A percentile compares a stretch with the other conserved stretches of the same genome.
phyloP scores from a whole-genome alignment of 2,797 vertebrate species.

The Chelonia mydas region DNA sequence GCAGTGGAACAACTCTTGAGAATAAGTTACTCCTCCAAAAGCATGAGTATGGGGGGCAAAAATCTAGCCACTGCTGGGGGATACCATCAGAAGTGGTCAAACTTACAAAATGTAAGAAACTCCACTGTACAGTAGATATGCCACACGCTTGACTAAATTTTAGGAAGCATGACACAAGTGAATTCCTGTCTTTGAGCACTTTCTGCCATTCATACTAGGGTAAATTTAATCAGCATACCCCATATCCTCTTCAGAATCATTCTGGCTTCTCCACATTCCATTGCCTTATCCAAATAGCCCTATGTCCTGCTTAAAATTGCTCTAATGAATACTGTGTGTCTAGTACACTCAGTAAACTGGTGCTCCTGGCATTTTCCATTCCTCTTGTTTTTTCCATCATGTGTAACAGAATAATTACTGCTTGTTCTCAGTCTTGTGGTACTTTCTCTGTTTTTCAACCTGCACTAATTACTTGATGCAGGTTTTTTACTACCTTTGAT shows the following conservation, averaged over 20 bases:
- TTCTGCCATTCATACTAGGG: slow-evolving; percentile 14
- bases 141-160: neutral
- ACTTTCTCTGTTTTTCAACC: slow-evolving; percentile 19
- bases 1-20: neutral
- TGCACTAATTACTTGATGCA: neutral
- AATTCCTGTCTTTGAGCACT: neutral
- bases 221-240: slow-evolving; percentile 31
- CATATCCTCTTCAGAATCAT: neutral
- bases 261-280: slow-evolving; percentile 16
- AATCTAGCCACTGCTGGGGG: slow-evolving; percentile 1
- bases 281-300: slow-evolving; percentile 11
- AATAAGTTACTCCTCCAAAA: slow-evolving; percentile 16
- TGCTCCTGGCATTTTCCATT: slow-evolving; percentile 33
- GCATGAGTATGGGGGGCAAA: neutral
- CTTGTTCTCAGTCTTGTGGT: slow-evolving; percentile 24
- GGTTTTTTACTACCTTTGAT: slow-evolving; percentile 32
- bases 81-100: neutral
- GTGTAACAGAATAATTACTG: slow-evolving; percentile 16
- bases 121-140: neutral
- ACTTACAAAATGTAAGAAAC: neutral
- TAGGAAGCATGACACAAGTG: slow-evolving; percentile 11
- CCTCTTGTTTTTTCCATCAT: neutral
- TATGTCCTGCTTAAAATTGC: slow-evolving; percentile 25
- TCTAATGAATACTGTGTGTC: slow-evolving; percentile 12
- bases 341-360: slow-evolving; percentile 1